A percentile compares a stretch with the other conserved stretches of the same genome.
Evolutionary conservation across 2,888 invertebrate genomes (phyloP).

Genomic region (Acanthosoma haemorrhoidale): DNA sequence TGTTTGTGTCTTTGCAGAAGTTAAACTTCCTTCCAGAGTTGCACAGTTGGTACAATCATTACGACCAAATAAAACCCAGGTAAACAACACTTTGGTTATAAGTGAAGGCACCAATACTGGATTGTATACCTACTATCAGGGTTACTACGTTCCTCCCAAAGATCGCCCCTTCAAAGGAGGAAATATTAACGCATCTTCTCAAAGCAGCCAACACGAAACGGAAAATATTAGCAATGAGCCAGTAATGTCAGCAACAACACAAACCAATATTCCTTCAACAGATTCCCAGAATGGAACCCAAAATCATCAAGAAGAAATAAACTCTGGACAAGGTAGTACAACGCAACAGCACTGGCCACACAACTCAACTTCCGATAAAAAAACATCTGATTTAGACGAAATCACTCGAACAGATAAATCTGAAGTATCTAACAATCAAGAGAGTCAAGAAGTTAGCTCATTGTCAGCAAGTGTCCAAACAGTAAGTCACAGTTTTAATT

Average conservation of each 20-base stretch:
- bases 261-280: no score
- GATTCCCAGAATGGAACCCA: not conserved
- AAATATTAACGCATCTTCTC: not conserved
- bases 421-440: not conserved
- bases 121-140: constrained; percentile 23
- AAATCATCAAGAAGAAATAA: not conserved
- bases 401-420: not conserved
- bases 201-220: not conserved
- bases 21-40: constrained; percentile 14
- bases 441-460: not conserved
- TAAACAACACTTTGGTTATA: not conserved
- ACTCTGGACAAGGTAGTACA: not conserved
- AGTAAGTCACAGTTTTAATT: not conserved
- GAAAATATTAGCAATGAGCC: not conserved
- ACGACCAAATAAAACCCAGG: constrained; percentile 15
- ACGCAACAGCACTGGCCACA: no score
- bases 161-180: constrained; percentile 1
- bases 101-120: constrained; percentile 16
- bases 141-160: constrained; percentile 19
- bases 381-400: no score
- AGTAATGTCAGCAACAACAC: not conserved
- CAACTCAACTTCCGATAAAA: not conserved
- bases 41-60: constrained; percentile 24
- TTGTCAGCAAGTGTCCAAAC: not conserved
- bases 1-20: constrained; percentile 2